phyloP scores from a whole-genome alignment of 2,888 invertebrate species.

The Drymonia ruficornis region DNA sequence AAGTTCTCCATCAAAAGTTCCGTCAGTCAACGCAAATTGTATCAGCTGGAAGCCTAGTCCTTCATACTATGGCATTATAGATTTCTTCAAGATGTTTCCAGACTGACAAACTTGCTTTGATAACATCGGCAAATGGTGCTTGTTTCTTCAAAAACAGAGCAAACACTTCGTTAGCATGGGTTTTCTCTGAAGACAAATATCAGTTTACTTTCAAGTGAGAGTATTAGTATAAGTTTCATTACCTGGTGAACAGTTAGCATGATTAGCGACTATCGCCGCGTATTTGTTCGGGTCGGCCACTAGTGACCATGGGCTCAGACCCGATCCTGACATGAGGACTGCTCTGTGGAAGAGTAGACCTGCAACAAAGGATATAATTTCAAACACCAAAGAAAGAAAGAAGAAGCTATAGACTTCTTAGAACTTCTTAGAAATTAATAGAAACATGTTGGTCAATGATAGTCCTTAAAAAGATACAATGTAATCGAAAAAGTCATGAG shows the following conservation, averaged over 20 bases:
- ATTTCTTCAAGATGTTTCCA: too few species aligned
- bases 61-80: neutral
- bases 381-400: neutral
- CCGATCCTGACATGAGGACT: slow-evolving; percentile 95
- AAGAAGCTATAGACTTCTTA: too few species aligned
- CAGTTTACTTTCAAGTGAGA: too few species aligned
- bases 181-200: too few species aligned
- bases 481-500: neutral
- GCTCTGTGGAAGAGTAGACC: slow-evolving; percentile 95
- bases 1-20: neutral
- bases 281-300: slow-evolving; percentile 93
- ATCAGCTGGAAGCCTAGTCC: neutral
- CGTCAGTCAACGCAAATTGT: neutral
- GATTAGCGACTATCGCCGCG: slow-evolving; percentile 92
- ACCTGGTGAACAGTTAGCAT: slow-evolving; percentile 93
- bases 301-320: slow-evolving; percentile 94
- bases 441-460: too few species aligned
- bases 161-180: too few species aligned
- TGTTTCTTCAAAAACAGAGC: too few species aligned
- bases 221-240: slow-evolving; percentile 1
- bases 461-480: too few species aligned
- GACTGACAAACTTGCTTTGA: too few species aligned
- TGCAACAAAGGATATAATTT: slow-evolving; percentile 74
- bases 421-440: too few species aligned
- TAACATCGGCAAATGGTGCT: too few species aligned